Evolutionary conservation across 2,113 vertebrate genomes (phyloP).

Genomic region (Serilophus lunatus): DNA sequence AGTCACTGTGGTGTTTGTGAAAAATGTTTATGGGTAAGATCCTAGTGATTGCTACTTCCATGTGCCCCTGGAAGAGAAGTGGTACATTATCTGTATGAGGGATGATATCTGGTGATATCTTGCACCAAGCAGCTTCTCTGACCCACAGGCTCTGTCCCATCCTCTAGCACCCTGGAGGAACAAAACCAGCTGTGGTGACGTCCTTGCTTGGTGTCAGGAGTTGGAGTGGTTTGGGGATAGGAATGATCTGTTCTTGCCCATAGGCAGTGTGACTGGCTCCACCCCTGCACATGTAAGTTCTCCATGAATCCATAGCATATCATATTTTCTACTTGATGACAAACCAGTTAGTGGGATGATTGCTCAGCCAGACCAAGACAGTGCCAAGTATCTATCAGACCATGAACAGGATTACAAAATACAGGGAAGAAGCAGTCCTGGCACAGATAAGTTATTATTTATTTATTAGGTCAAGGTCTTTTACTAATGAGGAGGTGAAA

Average conservation of each 20-base stretch:
- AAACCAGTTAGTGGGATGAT: neutral
- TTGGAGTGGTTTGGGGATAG: neutral
- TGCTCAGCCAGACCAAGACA: neutral
- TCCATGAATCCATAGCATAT: fast-evolving
- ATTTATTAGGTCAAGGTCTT: neutral
- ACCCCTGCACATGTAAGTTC: fast-evolving
- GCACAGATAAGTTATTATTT: neutral
- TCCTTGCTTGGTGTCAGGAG: neutral
- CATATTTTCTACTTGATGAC: neutral
- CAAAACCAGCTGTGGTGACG: neutral
- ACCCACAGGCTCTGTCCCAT: fast-evolving
- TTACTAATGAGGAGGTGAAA: neutral
- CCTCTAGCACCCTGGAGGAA: fast-evolving
- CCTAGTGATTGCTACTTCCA: neutral
- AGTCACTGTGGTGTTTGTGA: neutral
- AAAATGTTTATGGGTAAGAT: neutral
- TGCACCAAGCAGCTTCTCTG: neutral
- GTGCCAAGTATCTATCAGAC: neutral
- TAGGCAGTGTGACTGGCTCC: fast-evolving
- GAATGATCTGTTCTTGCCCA: neutral
- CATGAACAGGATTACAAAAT: neutral
- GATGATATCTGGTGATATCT: fast-evolving
- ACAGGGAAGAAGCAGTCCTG: neutral
- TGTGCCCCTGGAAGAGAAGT: neutral
- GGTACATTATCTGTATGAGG: neutral